phyloP scores from a whole-genome alignment of 92 coral and sea anemone species.

The Parazoanthus swiftii region DNA sequence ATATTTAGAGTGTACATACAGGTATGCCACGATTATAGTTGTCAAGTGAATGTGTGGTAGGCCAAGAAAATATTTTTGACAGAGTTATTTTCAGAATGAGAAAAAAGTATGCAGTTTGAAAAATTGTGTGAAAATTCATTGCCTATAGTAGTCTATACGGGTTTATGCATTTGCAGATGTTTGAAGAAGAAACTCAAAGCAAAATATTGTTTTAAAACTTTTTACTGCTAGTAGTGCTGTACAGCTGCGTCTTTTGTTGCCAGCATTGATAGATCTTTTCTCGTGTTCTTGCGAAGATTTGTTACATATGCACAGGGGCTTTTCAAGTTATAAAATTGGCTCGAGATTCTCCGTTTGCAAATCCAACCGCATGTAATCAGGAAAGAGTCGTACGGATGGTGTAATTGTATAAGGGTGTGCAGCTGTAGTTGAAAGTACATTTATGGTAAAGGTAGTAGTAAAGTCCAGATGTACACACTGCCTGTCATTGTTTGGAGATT shows the following conservation, averaged over 20 bases:
- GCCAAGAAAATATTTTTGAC: slow-evolving; percentile 33
- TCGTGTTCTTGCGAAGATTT: neutral
- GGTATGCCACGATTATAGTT: neutral
- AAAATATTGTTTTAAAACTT: neutral
- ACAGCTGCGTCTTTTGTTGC: neutral
- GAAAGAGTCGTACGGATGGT: too few species aligned
- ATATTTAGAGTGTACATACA: slow-evolving; percentile 19
- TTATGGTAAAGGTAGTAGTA: neutral
- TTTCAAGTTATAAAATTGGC: neutral
- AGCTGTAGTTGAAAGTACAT: neutral
- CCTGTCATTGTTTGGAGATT: neutral
- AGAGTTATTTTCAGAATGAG: slow-evolving; percentile 23
- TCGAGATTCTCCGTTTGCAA: too few species aligned
- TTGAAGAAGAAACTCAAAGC: neutral
- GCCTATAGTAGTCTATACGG: too few species aligned
- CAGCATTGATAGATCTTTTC: neutral
- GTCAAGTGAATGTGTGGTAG: slow-evolving; percentile 10
- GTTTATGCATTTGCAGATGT: too few species aligned
- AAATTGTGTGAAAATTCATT: neutral
- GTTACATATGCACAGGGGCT: neutral
- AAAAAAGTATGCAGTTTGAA: neutral
- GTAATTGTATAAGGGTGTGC: neutral
- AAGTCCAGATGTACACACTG: neutral
- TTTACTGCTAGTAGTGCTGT: neutral
- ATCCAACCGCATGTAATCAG: neutral